phyloP scores from a whole-genome alignment of 2,113 vertebrate genomes.

The Gadus macrocephalus region DNA sequence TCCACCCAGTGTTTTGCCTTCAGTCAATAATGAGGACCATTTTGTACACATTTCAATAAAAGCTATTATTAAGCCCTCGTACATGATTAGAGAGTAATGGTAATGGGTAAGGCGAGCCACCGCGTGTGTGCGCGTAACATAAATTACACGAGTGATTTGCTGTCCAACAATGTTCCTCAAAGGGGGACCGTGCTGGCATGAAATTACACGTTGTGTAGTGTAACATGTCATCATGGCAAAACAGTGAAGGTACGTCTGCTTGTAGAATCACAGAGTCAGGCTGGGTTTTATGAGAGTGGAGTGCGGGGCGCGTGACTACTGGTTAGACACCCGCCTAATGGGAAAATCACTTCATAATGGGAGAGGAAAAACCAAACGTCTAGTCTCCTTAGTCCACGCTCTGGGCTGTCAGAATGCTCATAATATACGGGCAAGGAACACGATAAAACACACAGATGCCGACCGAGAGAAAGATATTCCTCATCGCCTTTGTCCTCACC shows the following conservation, averaged over 20 bases:
- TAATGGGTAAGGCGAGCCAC: slow-evolving; percentile 21
- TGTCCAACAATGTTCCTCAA: slow-evolving; percentile 34
- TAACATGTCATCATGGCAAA: slow-evolving; percentile 40
- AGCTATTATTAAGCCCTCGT: neutral
- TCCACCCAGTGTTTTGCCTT: too few species aligned
- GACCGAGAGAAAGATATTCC: neutral
- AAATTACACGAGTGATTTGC: slow-evolving; percentile 36
- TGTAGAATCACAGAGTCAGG: neutral
- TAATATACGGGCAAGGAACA: slow-evolving; percentile 5
- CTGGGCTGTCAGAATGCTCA: slow-evolving; percentile 5
- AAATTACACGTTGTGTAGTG: slow-evolving; percentile 46
- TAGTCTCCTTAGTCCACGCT: slow-evolving; percentile 51
- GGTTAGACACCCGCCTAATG: slow-evolving; percentile 45
- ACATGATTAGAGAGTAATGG: neutral
- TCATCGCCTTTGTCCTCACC: neutral
- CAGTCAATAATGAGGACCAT: too few species aligned
- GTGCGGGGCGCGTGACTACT: slow-evolving; percentile 42
- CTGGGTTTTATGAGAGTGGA: slow-evolving; percentile 47
- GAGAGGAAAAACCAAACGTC: slow-evolving; percentile 21
- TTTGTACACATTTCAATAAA: too few species aligned
- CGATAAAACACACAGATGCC: neutral
- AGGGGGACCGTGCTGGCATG: slow-evolving; percentile 28
- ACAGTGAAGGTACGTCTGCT: slow-evolving; percentile 2
- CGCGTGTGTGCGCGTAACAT: slow-evolving; percentile 32
- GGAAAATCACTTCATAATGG: slow-evolving; percentile 49